Conservation (phyloP, 2,888 invertebrate genomes). For the Vanessa cardui region DNA sequence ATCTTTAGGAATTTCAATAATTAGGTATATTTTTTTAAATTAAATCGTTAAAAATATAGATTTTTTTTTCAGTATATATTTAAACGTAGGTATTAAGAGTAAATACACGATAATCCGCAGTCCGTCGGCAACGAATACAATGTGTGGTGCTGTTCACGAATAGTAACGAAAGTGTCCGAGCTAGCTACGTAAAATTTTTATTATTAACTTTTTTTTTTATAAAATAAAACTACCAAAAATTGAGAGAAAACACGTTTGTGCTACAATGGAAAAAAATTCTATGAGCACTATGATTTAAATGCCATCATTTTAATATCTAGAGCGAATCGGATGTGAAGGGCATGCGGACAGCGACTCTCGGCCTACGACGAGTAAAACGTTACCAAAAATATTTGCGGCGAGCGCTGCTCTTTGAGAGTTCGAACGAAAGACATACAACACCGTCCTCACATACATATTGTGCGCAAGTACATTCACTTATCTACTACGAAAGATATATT, state of each 20-base stretch:
- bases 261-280: conserved; percentile 66
- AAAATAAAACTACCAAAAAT: conserved; percentile 62
- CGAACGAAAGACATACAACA: conserved; percentile 47
- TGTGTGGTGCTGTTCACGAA: conserved; percentile 51
- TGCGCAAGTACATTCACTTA: conserved; percentile 76
- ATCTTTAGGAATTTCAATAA: conserved; percentile 79
- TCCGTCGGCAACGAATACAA: conserved; percentile 52
- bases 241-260: conserved; percentile 65
- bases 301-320: conserved; percentile 62
- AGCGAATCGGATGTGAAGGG: conserved; percentile 53
- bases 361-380: conserved; percentile 59
- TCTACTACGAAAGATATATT: conserved; percentile 68
- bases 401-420: conserved; percentile 58
- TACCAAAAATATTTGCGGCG: conserved; percentile 78
- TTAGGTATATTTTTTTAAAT: conserved; percentile 75
- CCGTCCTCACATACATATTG: conserved; percentile 60
- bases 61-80: conserved; percentile 65
- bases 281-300: conserved; percentile 71
- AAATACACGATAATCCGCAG: conserved; percentile 61
- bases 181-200: conserved; percentile 55
- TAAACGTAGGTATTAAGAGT: conserved; percentile 72
- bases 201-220: conserved; percentile 32
- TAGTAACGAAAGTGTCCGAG: conserved; percentile 57
- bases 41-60: conserved; percentile 82
- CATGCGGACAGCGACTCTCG: conserved; percentile 45